Evolutionary conservation across 2,113 vertebrate genomes (phyloP).

Genomic region (Pagrus major): DNA sequence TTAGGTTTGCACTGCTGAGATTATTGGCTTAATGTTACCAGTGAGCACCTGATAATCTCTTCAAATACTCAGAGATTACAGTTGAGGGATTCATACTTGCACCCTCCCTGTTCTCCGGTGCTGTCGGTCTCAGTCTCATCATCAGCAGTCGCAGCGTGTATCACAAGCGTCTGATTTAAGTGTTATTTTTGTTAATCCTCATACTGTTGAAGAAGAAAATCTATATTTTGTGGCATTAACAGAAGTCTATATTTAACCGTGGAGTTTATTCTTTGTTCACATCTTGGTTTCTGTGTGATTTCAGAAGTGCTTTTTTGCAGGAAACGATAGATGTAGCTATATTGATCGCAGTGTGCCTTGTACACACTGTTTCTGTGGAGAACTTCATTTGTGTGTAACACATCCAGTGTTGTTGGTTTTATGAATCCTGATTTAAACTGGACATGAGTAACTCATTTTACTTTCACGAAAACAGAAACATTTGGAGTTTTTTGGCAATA

Average conservation of each 20-base stretch:
- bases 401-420: constrained; percentile 38
- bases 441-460: constrained; percentile 38
- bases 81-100: constrained; percentile 32
- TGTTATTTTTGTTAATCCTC: constrained; percentile 68
- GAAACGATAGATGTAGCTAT: constrained; percentile 67
- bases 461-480: constrained; percentile 27
- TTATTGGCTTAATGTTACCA: constrained; percentile 59
- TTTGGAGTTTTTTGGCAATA: constrained; percentile 71
- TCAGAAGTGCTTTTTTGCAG: constrained; percentile 71
- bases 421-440: constrained; percentile 48
- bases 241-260: constrained; percentile 70
- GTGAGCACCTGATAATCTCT: constrained; percentile 57
- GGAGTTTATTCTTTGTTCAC: constrained; percentile 64
- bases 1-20: constrained; percentile 67
- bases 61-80: constrained; percentile 59
- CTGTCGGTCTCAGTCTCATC: constrained; percentile 27
- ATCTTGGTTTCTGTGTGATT: constrained; percentile 53
- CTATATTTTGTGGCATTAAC: constrained; percentile 68
- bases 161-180: constrained; percentile 39
- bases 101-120: constrained; percentile 1
- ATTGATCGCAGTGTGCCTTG: constrained; percentile 74
- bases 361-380: constrained; percentile 67
- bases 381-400: constrained; percentile 62
- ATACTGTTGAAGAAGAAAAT: constrained; percentile 45
- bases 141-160: constrained; percentile 30